Evolutionary conservation across 2,888 invertebrate species (phyloP), one percentile per base, ranked within the genome.

Genomic region (Palloptera scutellata): DNA sequence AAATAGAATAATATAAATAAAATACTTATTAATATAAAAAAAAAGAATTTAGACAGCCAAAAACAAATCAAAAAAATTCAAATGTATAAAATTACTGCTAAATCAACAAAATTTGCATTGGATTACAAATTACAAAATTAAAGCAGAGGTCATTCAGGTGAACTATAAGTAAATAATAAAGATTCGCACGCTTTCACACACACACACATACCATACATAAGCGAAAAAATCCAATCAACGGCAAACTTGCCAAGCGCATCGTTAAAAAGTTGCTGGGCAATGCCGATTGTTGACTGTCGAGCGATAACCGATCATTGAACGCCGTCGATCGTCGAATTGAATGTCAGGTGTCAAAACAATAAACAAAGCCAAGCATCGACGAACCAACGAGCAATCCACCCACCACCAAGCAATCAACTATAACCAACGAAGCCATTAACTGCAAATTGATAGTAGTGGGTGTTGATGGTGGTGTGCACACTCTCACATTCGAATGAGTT

Each of bases 401-500:
- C 68, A 60, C 43, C 69, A 54, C 17, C 52, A 17, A 62, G 41
- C 42, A 65, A 48, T 10, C 63, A 66, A 51, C 54, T 58, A 51
- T 51, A 53, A 17, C 43, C 64, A 57, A 43, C 61, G 30, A 53
- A 48, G 15, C 15, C 13, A 48, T 48, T 48, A 15, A 13, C 13
- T 48, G 13, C n/a, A 48, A 48, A 13, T 48, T 48, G 48, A 48
- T 15, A n/a, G 52, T n/a, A 45, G 11, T 19, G 62, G 53, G 42
- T 48, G 52, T 52, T 64, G n/a, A n/a, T 64, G 52, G 64, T 53
- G 15, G 53, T 15, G 15, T 13, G 20, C 20, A 30, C 40, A 8
- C 57, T 11, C 40, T 10, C 57, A 40, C 78, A 73, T 76, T 76
- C 76, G 73, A 77, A 76, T 75, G 72, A 74, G 79, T 76, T 80